These are phyloP conservation scores for Stenchaetothrips biformis DNA, from an alignment of 2,888 invertebrate genomes.

Conservation along the genomic window DNA sequence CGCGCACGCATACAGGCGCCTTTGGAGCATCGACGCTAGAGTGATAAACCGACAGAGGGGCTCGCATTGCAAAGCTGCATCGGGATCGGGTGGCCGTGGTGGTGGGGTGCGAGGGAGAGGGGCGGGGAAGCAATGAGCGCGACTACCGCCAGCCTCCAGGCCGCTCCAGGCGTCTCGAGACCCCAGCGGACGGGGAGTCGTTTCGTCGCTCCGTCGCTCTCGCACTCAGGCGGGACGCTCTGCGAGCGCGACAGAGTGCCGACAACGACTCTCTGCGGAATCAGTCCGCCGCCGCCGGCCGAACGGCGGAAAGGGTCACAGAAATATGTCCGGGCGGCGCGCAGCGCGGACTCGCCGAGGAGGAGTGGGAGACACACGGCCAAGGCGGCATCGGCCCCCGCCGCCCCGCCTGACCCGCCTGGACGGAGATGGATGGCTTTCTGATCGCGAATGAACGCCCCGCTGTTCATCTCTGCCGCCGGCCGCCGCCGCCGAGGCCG, in stretches of 20 bases:
- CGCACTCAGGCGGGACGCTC: no score
- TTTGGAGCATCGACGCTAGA: neutral
- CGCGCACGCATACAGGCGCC: neutral
- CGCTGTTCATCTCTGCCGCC: neutral
- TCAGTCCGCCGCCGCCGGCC: no score
- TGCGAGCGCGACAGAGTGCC: no score
- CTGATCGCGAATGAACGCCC: constrained; percentile 19
- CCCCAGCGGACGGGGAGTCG: no score
- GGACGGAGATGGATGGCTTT: constrained; percentile 17
- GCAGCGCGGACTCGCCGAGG: neutral
- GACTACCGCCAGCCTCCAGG: no score
- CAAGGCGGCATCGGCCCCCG: neutral
- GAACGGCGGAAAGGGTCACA: neutral
- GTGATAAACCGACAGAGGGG: neutral
- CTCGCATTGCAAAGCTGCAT: no score
- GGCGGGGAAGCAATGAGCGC: neutral
- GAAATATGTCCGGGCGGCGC: neutral
- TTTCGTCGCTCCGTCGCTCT: no score
- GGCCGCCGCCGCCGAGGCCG: neutral
- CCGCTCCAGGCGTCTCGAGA: no score
- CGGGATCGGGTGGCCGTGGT: neutral
- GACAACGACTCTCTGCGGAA: no score
- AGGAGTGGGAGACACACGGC: neutral
- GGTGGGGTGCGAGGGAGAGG: neutral
- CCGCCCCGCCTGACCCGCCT: neutral